Base-by-base conservation (phyloP, 2,888 invertebrate species). In the Maniola hyperantus region DNA sequence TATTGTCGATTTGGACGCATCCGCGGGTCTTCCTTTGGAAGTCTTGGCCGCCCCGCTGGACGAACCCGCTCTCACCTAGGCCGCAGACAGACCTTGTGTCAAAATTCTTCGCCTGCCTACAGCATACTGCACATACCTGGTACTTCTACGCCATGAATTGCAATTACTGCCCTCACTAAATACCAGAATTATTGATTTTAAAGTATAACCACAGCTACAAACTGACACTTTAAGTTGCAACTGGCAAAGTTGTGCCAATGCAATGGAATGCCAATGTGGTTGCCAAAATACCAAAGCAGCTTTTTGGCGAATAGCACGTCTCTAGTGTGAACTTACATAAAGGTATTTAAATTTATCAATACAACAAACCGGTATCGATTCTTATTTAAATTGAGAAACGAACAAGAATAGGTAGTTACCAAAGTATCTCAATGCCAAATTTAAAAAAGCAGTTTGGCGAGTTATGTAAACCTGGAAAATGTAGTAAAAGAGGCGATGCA, bases 371-470 rank as follows among this genome's bases (percentile, higher is more conserved):
- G 62, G 62, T 68, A 61, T 61, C 20, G 18, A 36, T 50, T 59
- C 15, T 42, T 62, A 57, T 48, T 64, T 64, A 57, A 48, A 57
- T 46, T 64, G 64, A 55, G 64, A 64, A 55, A 48, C 48, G 60
- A 15, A 46, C 15, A 59, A 18, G 46, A 51, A 42, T 62, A 36
- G 10, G 8, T 59, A 15, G 60, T 36, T 34, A 42, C 39, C 20
- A 51, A 46, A 53, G 51, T 46, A 64, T 57, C 48, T 65, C 63
- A 59, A 69, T 64, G 63, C 44, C 66, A 63, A 61, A 60, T 66
- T 60, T 36, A 44, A 20, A 64, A 55, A 46, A 57, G 55, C 5
- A 5, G 57, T 48, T 51, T 15, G 51, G 20, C 62, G 39, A 53
- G 39, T 62, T 51, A 62, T 62, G 36, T 26, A 36, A 48, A 39